Conservation (phyloP, 2,888 invertebrate genomes). For the Drosophila pseudotalamancana region DNA sequence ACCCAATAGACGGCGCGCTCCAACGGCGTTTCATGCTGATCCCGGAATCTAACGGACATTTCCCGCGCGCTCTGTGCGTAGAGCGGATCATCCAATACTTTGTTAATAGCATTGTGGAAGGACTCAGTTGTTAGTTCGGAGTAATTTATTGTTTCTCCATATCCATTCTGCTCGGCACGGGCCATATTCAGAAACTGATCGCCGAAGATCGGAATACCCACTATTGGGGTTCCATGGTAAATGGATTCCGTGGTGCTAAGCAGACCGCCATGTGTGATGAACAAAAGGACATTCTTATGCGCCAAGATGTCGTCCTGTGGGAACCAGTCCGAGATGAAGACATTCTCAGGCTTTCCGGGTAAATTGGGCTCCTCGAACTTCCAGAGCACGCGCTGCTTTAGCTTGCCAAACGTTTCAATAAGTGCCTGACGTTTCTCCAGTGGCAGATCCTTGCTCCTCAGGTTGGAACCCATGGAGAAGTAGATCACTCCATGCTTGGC, state of each 20-base stretch:
- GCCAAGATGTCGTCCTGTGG: conserved; percentile 85
- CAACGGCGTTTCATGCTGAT: conserved; percentile 76
- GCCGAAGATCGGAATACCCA: conserved; percentile 85
- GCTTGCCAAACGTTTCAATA: conserved; percentile 65
- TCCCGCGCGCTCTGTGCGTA: conserved; percentile 48
- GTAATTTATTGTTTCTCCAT: conserved; percentile 82
- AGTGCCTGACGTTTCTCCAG: conserved; percentile 66
- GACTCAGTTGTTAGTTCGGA: conserved; percentile 75
- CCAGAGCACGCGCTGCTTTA: conserved; percentile 84
- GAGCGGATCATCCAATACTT: conserved; percentile 59
- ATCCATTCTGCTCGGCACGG: conserved; percentile 83
- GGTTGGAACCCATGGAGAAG: conserved; percentile 85
- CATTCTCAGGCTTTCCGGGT: conserved; percentile 77
- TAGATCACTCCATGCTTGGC: conserved; percentile 85
- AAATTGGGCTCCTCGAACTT: conserved; percentile 83
- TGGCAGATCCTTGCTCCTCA: conserved; percentile 75
- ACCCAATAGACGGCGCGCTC: conserved; percentile 80
- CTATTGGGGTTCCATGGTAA: conserved; percentile 85
- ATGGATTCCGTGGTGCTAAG: conserved; percentile 85
- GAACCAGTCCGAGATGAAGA: conserved; percentile 84
- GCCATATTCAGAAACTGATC: conserved; percentile 85
- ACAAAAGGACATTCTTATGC: conserved; percentile 84
- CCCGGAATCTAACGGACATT: conserved; percentile 73
- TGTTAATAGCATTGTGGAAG: conserved; percentile 64
- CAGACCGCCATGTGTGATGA: conserved; percentile 85